A percentile compares a stretch with the other conserved stretches of the same genome.
Evolutionary conservation across 2,888 invertebrate species (phyloP).

Genomic region (Drosophila yooni): DNA sequence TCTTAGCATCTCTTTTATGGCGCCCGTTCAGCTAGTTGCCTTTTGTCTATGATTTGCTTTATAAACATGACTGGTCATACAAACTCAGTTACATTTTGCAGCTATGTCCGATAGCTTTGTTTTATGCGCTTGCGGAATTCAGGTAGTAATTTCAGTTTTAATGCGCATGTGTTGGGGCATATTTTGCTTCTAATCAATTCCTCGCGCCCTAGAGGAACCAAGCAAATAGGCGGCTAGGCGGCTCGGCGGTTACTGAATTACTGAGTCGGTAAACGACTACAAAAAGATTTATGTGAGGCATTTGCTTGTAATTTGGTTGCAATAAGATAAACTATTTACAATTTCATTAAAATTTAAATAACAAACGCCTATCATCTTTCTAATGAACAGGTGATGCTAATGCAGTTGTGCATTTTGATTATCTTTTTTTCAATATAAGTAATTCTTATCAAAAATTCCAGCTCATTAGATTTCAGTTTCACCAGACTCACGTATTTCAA

Average conservation of each 20-base stretch:
- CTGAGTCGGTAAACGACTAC: constrained; percentile 2
- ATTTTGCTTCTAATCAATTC: constrained; percentile 64
- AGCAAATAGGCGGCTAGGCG: constrained; percentile 1
- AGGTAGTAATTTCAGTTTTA: constrained; percentile 77
- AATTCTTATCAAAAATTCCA: constrained; percentile 8
- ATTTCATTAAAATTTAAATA: constrained; percentile 39
- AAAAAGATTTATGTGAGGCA: constrained; percentile 40
- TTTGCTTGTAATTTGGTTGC: constrained; percentile 56
- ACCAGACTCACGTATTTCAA: constrained; percentile 1
- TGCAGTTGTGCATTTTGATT: constrained; percentile 5
- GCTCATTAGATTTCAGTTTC: constrained; percentile 16
- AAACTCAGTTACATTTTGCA: constrained; percentile 32
- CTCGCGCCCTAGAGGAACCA: constrained; percentile 44
- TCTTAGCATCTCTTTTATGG: constrained; percentile 52
- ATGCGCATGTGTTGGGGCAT: constrained; percentile 58
- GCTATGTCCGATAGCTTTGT: constrained; percentile 51
- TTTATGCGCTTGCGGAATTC: constrained; percentile 72
- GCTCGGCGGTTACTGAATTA: neutral
- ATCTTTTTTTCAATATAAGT: neutral
- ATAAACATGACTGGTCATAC: constrained; percentile 55
- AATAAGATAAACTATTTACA: constrained; percentile 54
- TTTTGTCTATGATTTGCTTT: constrained; percentile 76
- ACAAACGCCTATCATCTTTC: constrained; percentile 12
- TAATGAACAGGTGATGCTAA: constrained; percentile 17
- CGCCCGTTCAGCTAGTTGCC: constrained; percentile 64